Evolutionary conservation across 2,888 invertebrate species (phyloP).

Genomic region (Ypsolopha scabrella): DNA sequence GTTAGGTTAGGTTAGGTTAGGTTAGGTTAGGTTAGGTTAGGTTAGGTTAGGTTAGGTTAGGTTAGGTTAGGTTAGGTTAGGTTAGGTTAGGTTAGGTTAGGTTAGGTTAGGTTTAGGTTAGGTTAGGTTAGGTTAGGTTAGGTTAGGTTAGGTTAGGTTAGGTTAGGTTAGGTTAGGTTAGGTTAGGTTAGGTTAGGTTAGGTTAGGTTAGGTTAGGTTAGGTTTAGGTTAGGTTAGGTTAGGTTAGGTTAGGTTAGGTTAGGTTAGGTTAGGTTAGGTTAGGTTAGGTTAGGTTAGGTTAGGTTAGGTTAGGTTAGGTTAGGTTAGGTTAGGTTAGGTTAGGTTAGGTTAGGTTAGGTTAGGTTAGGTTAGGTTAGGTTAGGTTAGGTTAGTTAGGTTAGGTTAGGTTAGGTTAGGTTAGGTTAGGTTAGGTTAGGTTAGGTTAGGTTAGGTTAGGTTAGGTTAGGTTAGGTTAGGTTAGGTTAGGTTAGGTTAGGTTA

Average conservation of each 20-base stretch:
- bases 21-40: slow-evolving; percentile 11
- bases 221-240: slow-evolving; percentile 15
- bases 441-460: slow-evolving; percentile 19
- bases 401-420: slow-evolving; percentile 18
- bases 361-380: slow-evolving; percentile 11
- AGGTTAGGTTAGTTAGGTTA: slow-evolving; percentile 17
- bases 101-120: slow-evolving; percentile 15
- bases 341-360: slow-evolving; percentile 12
- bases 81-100: slow-evolving; percentile 10
- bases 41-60: slow-evolving; percentile 12
- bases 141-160: slow-evolving; percentile 8
- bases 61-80: slow-evolving; percentile 15
- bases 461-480: slow-evolving; percentile 10
- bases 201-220: slow-evolving; percentile 15
- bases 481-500: slow-evolving; percentile 4
- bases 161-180: slow-evolving; percentile 15
- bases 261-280: slow-evolving; percentile 13
- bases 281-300: slow-evolving; percentile 15
- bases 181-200: slow-evolving; percentile 16
- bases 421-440: slow-evolving; percentile 19
- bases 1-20: slow-evolving; percentile 12
- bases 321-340: slow-evolving; percentile 12
- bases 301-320: slow-evolving; percentile 15
- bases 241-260: slow-evolving; percentile 15
- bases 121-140: slow-evolving; percentile 11